Evolutionary conservation across 2,797 vertebrate species (phyloP).

Genomic region (Emydoidea blandingii): DNA sequence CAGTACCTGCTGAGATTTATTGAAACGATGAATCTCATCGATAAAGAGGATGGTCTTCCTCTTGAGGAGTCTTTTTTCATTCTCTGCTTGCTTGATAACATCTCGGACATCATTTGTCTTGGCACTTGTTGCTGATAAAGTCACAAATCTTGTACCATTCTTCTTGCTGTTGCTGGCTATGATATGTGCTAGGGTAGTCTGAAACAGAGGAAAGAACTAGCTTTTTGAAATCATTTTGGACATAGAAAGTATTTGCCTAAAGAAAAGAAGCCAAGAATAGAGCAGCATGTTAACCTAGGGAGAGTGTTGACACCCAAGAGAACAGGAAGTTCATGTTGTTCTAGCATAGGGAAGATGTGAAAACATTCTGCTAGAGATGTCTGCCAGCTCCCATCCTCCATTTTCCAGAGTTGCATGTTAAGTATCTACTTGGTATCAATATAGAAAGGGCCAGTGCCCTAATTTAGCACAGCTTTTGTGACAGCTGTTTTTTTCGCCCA

Average conservation of each 20-base stretch:
- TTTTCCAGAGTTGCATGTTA: slow-evolving; percentile 41
- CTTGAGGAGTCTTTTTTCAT: slow-evolving; percentile 94
- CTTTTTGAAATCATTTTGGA: background rate
- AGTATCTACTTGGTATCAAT: background rate
- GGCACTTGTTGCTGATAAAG: slow-evolving; percentile 92
- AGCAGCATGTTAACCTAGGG: background rate
- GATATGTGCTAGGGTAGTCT: slow-evolving; percentile 97
- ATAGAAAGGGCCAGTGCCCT: slow-evolving; percentile 42
- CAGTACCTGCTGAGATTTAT: slow-evolving; percentile 96
- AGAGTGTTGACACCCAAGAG: background rate
- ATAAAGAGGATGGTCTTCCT: slow-evolving; percentile 97
- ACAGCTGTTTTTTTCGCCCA: slow-evolving; percentile 68
- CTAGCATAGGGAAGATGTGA: slow-evolving; percentile 11
- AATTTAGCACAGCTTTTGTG: slow-evolving; percentile 40
- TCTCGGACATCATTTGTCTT: slow-evolving; percentile 93
- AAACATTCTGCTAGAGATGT: slow-evolving; percentile 50
- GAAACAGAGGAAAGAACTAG: slow-evolving; percentile 52
- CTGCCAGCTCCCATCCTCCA: slow-evolving; percentile 47
- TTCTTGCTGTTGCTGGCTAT: slow-evolving; percentile 92
- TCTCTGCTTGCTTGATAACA: slow-evolving; percentile 96
- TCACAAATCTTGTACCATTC: slow-evolving; percentile 89
- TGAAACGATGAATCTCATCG: slow-evolving; percentile 98
- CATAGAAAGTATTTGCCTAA: background rate
- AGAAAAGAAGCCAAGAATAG: background rate
- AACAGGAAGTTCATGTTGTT: slow-evolving; percentile 12